Evolutionary conservation across 2,888 invertebrate species (phyloP).

Genomic region (Erebia palarica): DNA sequence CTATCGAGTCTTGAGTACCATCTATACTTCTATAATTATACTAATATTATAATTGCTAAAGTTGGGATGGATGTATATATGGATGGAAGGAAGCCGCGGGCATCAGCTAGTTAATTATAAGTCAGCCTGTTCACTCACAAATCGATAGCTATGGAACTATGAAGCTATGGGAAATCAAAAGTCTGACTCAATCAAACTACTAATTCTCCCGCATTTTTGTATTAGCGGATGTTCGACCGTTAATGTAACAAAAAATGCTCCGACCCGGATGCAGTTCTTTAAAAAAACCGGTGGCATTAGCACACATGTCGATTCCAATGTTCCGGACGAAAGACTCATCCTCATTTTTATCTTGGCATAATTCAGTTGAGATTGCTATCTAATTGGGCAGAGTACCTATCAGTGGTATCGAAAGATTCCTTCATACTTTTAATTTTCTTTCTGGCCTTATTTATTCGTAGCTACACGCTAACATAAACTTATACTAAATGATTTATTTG

Average conservation of each 20-base stretch:
- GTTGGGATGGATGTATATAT: too few relatives aligned
- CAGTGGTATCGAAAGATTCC: neutral
- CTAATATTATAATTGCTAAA: too few relatives aligned
- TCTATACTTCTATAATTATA: too few relatives aligned
- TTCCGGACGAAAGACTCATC: constrained; percentile 32
- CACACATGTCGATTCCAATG: constrained; percentile 37
- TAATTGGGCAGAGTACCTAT: neutral
- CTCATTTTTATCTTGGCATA: neutral
- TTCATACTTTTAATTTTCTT: neutral
- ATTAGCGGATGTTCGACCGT: constrained; percentile 45
- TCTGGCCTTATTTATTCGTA: neutral
- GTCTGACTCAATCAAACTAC: neutral
- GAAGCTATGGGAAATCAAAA: neutral
- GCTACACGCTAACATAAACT: too few relatives aligned
- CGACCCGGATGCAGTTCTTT: constrained; percentile 39
- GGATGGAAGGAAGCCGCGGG: too few relatives aligned
- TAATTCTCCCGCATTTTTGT: constrained; percentile 23
- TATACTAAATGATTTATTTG: too few relatives aligned
- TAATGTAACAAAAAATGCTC: constrained; percentile 43
- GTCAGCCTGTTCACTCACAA: too few relatives aligned
- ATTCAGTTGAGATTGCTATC: neutral
- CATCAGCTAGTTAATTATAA: too few relatives aligned
- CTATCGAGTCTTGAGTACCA: too few relatives aligned
- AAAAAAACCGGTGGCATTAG: constrained; percentile 32
- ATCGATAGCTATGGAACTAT: too few relatives aligned